These are phyloP conservation scores for Falco naumanni DNA, from an alignment of 2,797 vertebrate species.

Conservation along the genomic window DNA sequence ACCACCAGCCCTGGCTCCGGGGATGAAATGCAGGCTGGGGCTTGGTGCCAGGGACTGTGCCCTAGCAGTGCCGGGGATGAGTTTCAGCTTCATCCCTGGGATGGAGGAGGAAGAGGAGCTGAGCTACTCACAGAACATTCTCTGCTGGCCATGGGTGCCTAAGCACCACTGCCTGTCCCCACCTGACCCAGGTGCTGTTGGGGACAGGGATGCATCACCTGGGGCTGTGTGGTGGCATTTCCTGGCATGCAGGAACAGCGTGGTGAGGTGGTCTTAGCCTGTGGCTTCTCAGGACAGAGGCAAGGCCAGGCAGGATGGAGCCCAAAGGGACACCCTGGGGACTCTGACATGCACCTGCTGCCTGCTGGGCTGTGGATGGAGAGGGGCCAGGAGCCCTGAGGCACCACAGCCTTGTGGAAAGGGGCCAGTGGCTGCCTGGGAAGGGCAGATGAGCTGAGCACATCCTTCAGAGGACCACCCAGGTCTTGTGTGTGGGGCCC, in stretches of 20 bases:
- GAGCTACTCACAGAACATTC: neutral
- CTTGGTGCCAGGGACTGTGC: neutral
- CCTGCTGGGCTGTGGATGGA: rapidly evolving
- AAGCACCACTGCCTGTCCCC: neutral
- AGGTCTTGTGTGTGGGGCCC: neutral
- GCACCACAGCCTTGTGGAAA: neutral
- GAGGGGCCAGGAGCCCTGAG: rapidly evolving
- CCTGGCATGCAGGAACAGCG: neutral
- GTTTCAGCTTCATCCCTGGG: neutral
- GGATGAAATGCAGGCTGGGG: neutral
- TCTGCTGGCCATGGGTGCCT: neutral
- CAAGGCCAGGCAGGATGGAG: neutral
- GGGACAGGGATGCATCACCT: rapidly evolving
- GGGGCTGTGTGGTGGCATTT: neutral
- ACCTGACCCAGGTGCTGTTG: neutral
- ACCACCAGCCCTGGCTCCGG: neutral
- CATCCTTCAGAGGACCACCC: neutral
- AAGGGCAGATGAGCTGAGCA: neutral
- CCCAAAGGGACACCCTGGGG: neutral
- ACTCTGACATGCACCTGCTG: rapidly evolving
- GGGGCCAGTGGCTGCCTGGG: neutral
- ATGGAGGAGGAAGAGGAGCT: neutral
- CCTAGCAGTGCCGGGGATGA: neutral
- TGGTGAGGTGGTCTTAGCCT: neutral
- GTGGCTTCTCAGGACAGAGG: neutral